Percentiles rank a stretch among this genome's conserved stretches.
Conservation (phyloP, 1,140 invertebrate genomes). For the Polypedilum pembai region DNA sequence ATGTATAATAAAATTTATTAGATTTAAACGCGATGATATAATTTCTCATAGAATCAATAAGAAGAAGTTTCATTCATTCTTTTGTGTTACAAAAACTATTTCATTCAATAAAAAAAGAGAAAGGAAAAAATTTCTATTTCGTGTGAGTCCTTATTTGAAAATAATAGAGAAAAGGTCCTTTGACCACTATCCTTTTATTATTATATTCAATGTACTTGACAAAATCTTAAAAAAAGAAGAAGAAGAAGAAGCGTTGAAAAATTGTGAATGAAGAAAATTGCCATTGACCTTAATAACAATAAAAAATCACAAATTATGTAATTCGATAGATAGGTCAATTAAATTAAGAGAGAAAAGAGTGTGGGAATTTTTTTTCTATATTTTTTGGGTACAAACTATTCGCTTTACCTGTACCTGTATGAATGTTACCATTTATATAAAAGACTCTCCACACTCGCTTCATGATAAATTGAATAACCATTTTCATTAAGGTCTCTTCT, state of each 20-base stretch:
- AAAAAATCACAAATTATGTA: slow-evolving; percentile 13
- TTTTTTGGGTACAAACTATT: not conserved
- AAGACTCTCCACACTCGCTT: not conserved
- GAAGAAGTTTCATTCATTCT: not conserved
- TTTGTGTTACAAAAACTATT: not conserved
- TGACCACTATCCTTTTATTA: slow-evolving; percentile 2
- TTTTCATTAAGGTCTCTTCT: slow-evolving; percentile 18
- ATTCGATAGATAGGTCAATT: slow-evolving; percentile 4
- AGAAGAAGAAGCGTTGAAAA: not conserved
- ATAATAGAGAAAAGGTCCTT: not conserved
- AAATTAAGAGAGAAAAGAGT: slow-evolving; percentile 5
- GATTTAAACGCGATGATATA: not conserved
- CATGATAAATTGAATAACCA: slow-evolving; percentile 6
- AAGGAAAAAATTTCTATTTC: not conserved
- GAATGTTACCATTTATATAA: not conserved
- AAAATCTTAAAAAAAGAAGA: not conserved
- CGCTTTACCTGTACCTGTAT: not conserved
- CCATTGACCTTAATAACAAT: slow-evolving; percentile 5
- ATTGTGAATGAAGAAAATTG: not conserved
- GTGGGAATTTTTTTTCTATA: not conserved
- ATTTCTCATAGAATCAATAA: not conserved
- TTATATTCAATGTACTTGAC: slow-evolving; percentile 18
- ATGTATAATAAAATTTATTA: slow-evolving; percentile 9
- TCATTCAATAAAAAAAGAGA: not conserved
- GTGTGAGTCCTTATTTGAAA: not conserved